Evolutionary conservation across 2,797 vertebrate genomes (phyloP), one percentile per base, ranked within the genome.

Genomic region (Bufotes viridis): DNA sequence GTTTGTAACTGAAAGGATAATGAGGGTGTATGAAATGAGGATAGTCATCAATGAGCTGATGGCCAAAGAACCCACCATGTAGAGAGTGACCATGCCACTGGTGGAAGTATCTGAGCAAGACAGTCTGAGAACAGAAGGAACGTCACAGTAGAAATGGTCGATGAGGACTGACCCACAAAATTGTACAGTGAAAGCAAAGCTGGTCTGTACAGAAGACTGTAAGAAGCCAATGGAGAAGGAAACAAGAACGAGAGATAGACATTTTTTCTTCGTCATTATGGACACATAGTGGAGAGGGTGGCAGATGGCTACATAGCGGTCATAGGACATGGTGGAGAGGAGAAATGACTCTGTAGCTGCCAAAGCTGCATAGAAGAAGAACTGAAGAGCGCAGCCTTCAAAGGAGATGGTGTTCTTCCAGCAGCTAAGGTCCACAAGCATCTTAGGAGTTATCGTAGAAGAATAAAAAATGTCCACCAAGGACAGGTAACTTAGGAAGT

Each of bases 111-210:
- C 89, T 0, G 42, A 85, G 78, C 91, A 93, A 70, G 85, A 89
- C 58, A 92, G 49, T 49, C 87, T 92, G 65, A 93, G 65, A 18
- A 92, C 0, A 13, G 81, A 89, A 55, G 91, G 87, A 60, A 90
- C 89, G 82, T 93, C 93, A 92, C 91, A 93, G 12, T 78, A 88
- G 82, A 93, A 93, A 53, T 92, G 92, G 81, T 92, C 76, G 12
- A 61, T 88, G 1, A 10, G 55, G 57, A 90, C 90, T 22, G 69
- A 57, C 5, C 80, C 88, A 85, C 91, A 93, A 69, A 90, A 63
- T 79, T 90, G 61, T 12, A 90, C 72, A 42, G 80, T 87, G 12
- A 93, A 82, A 18, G 91, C 75, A 60, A 87, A 90, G 20, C 29
- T 49, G 14, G 86, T 82, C 61, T n/a, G 58, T 34, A 57, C 24